Conservation (phyloP, 2,797 vertebrate species). For the Pteronotus mesoamericanus region DNA sequence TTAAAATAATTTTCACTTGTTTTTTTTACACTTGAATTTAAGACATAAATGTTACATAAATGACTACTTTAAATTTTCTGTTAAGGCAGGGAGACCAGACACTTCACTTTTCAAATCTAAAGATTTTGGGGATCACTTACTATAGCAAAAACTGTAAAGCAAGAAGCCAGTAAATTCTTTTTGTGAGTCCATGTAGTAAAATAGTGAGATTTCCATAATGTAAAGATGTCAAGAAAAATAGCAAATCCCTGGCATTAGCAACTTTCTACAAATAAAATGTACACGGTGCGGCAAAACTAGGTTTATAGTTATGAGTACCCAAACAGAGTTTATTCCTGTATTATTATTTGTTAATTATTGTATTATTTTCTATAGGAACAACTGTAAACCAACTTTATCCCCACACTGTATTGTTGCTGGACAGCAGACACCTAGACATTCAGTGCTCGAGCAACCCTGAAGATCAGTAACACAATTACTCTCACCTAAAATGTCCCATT, state of each 20-base stretch:
- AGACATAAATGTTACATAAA: not conserved
- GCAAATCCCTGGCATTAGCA: not conserved
- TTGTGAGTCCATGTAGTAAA: not conserved
- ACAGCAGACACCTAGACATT: not conserved
- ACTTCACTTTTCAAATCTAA: not conserved
- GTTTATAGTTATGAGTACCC: not conserved
- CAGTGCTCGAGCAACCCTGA: not conserved
- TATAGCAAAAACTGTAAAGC: slow-evolving; percentile 3
- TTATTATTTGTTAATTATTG: not conserved
- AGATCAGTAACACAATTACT: not conserved
- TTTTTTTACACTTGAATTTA: not conserved
- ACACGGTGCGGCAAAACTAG: not conserved
- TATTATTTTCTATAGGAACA: not conserved
- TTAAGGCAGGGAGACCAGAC: not conserved
- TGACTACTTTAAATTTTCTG: not conserved
- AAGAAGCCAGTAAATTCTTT: not conserved
- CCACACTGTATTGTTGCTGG: not conserved
- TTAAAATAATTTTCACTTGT: slow-evolving; percentile 22
- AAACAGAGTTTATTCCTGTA: not conserved
- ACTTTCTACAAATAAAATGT: not conserved
- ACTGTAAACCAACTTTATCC: not conserved
- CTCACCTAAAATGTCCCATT: not conserved
- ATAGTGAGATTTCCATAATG: not conserved
- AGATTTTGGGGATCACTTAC: not conserved
- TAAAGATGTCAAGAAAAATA: not conserved